Evolutionary conservation across 2,113 vertebrate genomes (phyloP).

Genomic region (Strix aluco): DNA sequence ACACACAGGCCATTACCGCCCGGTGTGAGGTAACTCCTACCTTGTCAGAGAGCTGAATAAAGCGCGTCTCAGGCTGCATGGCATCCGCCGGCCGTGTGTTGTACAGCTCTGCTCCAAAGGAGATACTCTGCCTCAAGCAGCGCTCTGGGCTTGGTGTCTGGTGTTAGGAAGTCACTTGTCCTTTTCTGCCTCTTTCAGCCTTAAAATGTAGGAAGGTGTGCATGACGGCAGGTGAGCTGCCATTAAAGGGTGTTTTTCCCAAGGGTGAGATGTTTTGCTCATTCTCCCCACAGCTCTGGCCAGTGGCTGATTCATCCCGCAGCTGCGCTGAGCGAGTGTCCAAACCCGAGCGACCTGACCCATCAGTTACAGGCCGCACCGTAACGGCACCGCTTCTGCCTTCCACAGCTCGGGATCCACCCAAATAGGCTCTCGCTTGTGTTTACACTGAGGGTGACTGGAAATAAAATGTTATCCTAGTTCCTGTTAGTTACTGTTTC

Average conservation of each 20-base stretch:
- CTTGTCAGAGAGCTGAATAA: background rate
- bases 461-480: background rate
- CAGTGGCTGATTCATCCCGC: background rate
- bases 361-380: background rate
- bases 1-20: background rate
- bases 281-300: background rate
- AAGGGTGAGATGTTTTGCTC: background rate
- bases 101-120: background rate
- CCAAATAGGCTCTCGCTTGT: background rate
- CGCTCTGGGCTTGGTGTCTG: background rate
- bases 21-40: fast-evolving
- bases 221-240: background rate
- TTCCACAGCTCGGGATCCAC: fast-evolving
- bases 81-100: background rate
- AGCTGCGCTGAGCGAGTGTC: background rate
- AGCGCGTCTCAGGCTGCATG: fast-evolving
- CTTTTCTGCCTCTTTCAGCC: background rate
- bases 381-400: background rate
- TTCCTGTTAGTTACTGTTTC: background rate
- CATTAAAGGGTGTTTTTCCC: background rate
- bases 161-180: background rate
- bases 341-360: background rate
- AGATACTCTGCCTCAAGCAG: background rate
- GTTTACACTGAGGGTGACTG: background rate
- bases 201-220: background rate